Conservation (phyloP, 2,113 vertebrate species). For the Oreochromis aureus region DNA sequence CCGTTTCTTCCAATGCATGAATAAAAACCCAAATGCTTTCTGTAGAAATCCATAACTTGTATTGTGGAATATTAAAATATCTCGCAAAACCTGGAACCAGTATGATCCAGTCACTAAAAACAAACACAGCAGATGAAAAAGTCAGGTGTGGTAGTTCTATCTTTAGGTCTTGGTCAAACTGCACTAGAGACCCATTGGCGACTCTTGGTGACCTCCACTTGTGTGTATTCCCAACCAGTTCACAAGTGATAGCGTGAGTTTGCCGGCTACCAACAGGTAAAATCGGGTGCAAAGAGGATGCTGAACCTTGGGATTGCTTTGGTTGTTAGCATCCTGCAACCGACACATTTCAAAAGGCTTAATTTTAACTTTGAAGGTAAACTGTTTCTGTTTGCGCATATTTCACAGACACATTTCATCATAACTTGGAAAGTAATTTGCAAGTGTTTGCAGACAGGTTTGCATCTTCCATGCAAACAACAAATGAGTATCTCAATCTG, state of each 20-base stretch:
- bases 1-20: no score
- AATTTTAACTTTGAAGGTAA: neutral
- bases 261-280: neutral
- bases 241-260: accelerated
- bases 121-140: neutral
- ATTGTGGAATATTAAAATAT: neutral
- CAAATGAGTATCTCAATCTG: neutral
- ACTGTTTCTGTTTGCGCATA: neutral
- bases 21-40: neutral
- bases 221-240: neutral
- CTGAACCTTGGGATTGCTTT: neutral
- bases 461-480: neutral
- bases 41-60: neutral
- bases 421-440: neutral
- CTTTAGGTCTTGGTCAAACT: neutral
- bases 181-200: neutral
- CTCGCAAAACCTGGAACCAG: neutral
- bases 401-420: neutral
- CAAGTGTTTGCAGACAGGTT: neutral
- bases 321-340: neutral
- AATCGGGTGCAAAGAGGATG: neutral
- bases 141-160: neutral
- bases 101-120: neutral
- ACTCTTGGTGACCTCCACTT: neutral
- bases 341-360: neutral